Evolutionary conservation across 2,888 invertebrate genomes (phyloP).

Genomic region (Nemoura dubitans): DNA sequence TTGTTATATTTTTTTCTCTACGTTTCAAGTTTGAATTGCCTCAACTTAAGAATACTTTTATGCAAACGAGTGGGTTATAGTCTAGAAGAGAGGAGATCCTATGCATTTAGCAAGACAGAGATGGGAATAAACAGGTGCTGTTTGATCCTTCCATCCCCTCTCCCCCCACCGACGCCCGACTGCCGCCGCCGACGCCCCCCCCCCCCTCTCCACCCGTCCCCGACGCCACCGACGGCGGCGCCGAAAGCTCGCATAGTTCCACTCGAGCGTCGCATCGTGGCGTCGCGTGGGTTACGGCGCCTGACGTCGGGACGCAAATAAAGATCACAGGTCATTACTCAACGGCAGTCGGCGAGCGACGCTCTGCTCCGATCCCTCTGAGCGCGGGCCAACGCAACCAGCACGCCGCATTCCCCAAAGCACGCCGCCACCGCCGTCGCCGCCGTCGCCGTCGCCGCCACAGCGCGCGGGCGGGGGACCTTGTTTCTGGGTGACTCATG

Average conservation of each 20-base stretch:
- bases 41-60: background rate
- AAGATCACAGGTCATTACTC: constrained; percentile 40
- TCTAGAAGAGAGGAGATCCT: background rate
- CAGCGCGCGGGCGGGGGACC: background rate
- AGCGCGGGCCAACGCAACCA: background rate
- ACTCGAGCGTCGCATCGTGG: constrained; percentile 25
- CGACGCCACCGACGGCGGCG: constrained; percentile 29
- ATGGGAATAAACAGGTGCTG: background rate
- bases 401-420: background rate
- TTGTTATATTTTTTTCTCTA: background rate
- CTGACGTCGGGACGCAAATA: constrained; percentile 41
- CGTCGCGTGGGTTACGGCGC: constrained; percentile 40
- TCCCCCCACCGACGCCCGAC: background rate
- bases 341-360: background rate
- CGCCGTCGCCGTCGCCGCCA: background rate
- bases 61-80: background rate
- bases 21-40: background rate
- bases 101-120: background rate
- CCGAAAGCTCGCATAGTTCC: constrained; percentile 33
- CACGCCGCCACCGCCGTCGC: background rate
- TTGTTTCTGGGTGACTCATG: background rate
- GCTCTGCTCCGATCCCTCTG: background rate
- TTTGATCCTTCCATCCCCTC: background rate
- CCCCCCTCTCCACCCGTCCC: background rate
- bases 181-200: background rate